Evolutionary conservation across 2,888 invertebrate genomes (phyloP).

Genomic region (Leptopilina drosophilae): DNA sequence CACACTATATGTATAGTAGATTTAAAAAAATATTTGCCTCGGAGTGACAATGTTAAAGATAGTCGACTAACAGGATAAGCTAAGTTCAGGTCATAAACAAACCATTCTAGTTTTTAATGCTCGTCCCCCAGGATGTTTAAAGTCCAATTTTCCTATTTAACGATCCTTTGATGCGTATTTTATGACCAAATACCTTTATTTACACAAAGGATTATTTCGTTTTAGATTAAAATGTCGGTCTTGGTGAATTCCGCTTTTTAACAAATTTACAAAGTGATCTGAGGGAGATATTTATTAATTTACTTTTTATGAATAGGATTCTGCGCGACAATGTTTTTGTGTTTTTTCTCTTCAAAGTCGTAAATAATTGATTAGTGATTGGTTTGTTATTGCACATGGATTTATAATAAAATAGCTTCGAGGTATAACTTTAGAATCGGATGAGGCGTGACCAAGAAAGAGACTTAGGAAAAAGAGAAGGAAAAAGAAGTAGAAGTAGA

Average conservation of each 20-base stretch:
- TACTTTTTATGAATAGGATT: no score
- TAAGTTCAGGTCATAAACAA: slow-evolving; percentile 22
- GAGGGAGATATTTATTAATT: not conserved
- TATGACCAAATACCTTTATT: slow-evolving; percentile 26
- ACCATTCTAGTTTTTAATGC: slow-evolving; percentile 29
- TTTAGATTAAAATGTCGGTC: not conserved
- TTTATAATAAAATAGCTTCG: slow-evolving; percentile 15
- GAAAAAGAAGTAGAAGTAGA: not conserved
- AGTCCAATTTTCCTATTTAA: slow-evolving; percentile 31
- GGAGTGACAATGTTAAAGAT: slow-evolving; percentile 4
- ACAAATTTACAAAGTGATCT: no score
- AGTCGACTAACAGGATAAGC: not conserved
- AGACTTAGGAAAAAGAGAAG: slow-evolving; percentile 7
- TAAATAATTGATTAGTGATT: slow-evolving; percentile 20
- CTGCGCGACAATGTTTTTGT: no score
- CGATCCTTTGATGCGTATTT: slow-evolving; percentile 23
- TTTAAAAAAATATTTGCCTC: not conserved
- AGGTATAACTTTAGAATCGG: slow-evolving; percentile 22
- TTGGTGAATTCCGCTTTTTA: no score
- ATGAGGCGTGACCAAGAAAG: slow-evolving; percentile 36
- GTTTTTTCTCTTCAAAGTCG: not conserved
- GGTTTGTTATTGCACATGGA: not conserved
- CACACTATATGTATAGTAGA: not conserved
- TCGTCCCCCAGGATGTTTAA: slow-evolving; percentile 7
- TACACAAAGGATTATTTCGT: not conserved